phyloP scores from a whole-genome alignment of 2,797 vertebrate genomes.

The Coregonus sp. region DNA sequence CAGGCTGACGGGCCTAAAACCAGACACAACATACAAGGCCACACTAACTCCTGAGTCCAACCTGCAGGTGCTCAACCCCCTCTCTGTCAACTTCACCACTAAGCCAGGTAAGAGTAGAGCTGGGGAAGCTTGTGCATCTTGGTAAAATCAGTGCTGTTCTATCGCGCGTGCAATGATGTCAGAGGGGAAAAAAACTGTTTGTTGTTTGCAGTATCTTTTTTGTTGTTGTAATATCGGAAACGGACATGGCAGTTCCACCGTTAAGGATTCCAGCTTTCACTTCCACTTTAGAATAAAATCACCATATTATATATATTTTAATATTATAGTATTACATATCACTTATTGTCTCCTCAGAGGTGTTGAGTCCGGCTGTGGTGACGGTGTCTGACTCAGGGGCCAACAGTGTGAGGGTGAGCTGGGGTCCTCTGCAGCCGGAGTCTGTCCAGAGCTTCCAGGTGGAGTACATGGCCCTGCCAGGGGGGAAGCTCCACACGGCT shows the following conservation, averaged over 20 bases:
- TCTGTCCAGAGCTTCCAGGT: conserved; percentile 77
- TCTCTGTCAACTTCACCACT: conserved; percentile 82
- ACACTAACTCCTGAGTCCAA: conserved; percentile 85
- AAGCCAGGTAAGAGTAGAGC: conserved; percentile 74
- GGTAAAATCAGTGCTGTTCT: too few species aligned
- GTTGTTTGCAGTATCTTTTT: too few species aligned
- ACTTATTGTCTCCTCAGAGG: conserved; percentile 57
- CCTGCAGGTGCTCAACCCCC: conserved; percentile 70
- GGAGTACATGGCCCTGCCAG: conserved; percentile 82
- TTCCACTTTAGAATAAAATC: too few species aligned
- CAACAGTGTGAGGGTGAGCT: conserved; percentile 85
- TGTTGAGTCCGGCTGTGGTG: conserved; percentile 79
- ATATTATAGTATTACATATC: background rate
- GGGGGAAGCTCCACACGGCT: conserved; percentile 71
- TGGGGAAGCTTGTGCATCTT: too few species aligned
- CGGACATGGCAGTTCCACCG: too few species aligned
- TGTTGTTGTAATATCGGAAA: too few species aligned
- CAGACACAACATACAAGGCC: conserved; percentile 84
- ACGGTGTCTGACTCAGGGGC: conserved; percentile 80
- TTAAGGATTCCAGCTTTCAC: too few species aligned
- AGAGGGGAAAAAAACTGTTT: too few species aligned
- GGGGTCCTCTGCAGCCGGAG: conserved; percentile 81
- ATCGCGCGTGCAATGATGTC: too few species aligned
- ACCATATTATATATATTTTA: too few species aligned
- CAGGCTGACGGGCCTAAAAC: conserved; percentile 72